Percentiles rank a stretch among this genome's conserved stretches.
phyloP scores from a whole-genome alignment of 1,140 invertebrate species.

The Scylla paramamosain region DNA sequence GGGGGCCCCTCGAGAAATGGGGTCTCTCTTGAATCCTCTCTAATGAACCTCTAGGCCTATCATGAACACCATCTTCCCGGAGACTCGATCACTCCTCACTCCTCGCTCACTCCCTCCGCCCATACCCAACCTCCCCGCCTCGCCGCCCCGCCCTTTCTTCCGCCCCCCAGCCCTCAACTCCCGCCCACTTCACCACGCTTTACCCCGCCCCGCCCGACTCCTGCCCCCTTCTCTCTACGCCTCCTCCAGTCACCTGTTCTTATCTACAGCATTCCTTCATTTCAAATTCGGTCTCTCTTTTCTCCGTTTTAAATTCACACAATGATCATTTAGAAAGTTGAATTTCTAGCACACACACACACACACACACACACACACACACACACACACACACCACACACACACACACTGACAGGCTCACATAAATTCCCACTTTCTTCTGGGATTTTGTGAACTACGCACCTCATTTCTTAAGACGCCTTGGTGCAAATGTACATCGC shows the following conservation, averaged over 20 bases:
- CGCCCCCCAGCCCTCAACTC: not conserved
- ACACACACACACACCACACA: not conserved
- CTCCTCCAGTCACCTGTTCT: not conserved
- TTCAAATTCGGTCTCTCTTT: not conserved
- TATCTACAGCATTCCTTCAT: not conserved
- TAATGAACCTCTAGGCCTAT: slow-evolving; percentile 76
- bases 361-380: not conserved
- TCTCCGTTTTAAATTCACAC: not conserved
- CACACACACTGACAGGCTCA: too few relatives aligned
- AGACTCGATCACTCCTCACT: slow-evolving; percentile 63
- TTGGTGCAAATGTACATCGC: not conserved
- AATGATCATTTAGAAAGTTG: too few relatives aligned
- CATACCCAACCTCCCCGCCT: not conserved
- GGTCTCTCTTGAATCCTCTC: slow-evolving; percentile 66
- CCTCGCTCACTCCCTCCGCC: not conserved
- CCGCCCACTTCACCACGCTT: not conserved
- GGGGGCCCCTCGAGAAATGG: slow-evolving; percentile 71
- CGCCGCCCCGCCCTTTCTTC: slow-evolving; percentile 24
- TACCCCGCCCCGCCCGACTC: not conserved
- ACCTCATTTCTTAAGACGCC: not conserved
- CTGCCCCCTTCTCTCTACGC: slow-evolving; percentile 10
- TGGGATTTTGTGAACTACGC: not conserved
- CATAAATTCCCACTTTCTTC: not conserved
- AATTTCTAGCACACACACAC: not conserved
- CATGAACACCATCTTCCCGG: slow-evolving; percentile 68